A percentile compares a stretch with the other conserved stretches of the same genome.
phyloP scores from a whole-genome alignment of 2,888 invertebrate genomes.

The Stenolophus ochropezus region DNA sequence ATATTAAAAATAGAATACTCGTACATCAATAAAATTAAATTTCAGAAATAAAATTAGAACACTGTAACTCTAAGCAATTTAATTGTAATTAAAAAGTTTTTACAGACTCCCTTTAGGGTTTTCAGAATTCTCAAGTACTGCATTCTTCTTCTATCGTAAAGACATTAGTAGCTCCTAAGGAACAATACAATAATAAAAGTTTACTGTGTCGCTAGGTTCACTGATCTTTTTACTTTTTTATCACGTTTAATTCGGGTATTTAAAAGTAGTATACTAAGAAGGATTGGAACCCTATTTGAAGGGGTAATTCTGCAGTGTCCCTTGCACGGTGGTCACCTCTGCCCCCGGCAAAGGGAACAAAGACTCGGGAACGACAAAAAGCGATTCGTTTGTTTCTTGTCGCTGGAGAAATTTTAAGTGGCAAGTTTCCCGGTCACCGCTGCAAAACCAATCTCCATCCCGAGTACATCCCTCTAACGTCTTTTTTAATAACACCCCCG shows the following conservation, averaged over 20 bases:
- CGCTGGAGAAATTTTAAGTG: conserved; percentile 70
- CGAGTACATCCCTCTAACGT: conserved; percentile 17
- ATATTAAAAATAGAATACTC: no score
- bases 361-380: conserved; percentile 67
- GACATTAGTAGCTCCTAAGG: not conserved
- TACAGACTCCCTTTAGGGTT: not conserved
- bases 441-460: conserved; percentile 32
- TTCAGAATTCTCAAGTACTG: not conserved
- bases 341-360: conserved; percentile 66
- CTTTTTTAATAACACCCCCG: conserved; percentile 53
- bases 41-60: not conserved
- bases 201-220: no score
- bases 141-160: not conserved
- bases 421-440: conserved; percentile 67
- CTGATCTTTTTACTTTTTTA: no score
- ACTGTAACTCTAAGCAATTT: not conserved
- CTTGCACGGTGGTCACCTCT: not conserved
- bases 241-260: no score
- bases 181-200: no score
- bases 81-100: not conserved
- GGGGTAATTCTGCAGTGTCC: no score
- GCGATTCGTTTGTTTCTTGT: conserved; percentile 64
- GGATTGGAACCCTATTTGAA: no score
- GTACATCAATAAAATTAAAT: not conserved
- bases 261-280: no score